phyloP scores from a whole-genome alignment of 2,113 vertebrate genomes.

The Stegostoma tigrinum region DNA sequence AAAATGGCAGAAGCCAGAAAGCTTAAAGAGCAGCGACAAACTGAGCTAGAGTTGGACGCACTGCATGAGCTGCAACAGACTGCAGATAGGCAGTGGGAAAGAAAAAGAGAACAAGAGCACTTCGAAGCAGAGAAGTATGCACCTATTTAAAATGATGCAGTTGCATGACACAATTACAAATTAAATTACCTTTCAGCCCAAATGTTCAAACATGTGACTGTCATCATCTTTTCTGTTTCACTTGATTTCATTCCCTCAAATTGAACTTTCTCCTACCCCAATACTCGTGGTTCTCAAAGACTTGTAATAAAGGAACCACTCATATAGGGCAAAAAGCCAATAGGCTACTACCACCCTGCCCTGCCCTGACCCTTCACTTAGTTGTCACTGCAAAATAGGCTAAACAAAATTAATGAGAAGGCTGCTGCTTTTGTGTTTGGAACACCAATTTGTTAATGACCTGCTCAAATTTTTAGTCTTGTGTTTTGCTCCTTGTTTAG shows the following conservation, averaged over 20 bases:
- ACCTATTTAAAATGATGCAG: background rate
- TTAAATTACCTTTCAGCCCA: background rate
- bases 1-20: slow-evolving; percentile 54
- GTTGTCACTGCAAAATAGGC: no score
- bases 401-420: no score
- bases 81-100: slow-evolving; percentile 50
- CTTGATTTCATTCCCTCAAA: background rate
- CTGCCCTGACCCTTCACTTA: no score
- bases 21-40: slow-evolving; percentile 51
- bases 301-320: no score
- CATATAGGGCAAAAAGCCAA: no score
- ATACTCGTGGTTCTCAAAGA: background rate
- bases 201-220: background rate
- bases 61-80: slow-evolving; percentile 48
- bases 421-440: no score
- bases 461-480: no score
- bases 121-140: slow-evolving; percentile 48
- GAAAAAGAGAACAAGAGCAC: slow-evolving; percentile 53
- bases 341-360: no score
- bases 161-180: background rate
- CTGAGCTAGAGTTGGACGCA: slow-evolving; percentile 59
- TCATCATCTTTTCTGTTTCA: background rate
- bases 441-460: no score
- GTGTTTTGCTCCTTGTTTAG: no score
- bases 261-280: background rate